Evolutionary conservation across 64 coral and sea anemone genomes (phyloP).

Genomic region (Astreopora myriophthalma): DNA sequence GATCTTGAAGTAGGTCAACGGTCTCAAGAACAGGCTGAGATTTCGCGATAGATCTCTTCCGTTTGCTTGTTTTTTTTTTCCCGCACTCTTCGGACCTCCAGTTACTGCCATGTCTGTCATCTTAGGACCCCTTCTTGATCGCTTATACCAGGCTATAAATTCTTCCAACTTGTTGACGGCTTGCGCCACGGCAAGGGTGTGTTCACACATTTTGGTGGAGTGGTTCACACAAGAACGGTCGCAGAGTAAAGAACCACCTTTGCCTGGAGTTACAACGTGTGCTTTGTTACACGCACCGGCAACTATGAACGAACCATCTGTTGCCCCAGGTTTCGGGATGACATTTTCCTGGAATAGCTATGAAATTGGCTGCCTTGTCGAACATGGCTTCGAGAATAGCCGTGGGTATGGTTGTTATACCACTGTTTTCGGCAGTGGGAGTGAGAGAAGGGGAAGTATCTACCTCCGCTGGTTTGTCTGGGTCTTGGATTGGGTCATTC

Average conservation of each 20-base stretch:
- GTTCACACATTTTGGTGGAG: constrained; percentile 48
- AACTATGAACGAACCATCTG: constrained; percentile 46
- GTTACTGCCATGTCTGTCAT: constrained; percentile 53
- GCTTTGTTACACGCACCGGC: constrained; percentile 58
- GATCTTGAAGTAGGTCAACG: constrained; percentile 34
- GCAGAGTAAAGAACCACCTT: constrained; percentile 18
- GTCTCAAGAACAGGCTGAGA: background rate
- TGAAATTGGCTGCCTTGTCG: constrained; percentile 41
- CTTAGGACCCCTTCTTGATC: constrained; percentile 1
- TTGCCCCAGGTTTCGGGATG: constrained; percentile 68
- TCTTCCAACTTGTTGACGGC: background rate
- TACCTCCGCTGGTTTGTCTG: background rate
- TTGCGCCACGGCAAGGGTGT: constrained; percentile 60
- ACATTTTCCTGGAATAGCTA: constrained; percentile 14
- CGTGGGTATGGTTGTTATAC: constrained; percentile 20
- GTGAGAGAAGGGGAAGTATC: background rate
- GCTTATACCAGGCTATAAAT: background rate
- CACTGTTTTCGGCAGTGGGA: constrained; percentile 14
- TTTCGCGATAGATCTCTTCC: constrained; percentile 53
- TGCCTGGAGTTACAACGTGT: constrained; percentile 54
- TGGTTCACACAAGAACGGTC: constrained; percentile 36
- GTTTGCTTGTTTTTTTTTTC: constrained; percentile 23
- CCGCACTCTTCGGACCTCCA: constrained; percentile 10
- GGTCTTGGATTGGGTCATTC: background rate
- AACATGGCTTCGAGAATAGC: constrained; percentile 54